A percentile compares a stretch with the other conserved stretches of the same genome.
Evolutionary conservation across 1,140 invertebrate genomes (phyloP).

Genomic region (Drosophila nannoptera): DNA sequence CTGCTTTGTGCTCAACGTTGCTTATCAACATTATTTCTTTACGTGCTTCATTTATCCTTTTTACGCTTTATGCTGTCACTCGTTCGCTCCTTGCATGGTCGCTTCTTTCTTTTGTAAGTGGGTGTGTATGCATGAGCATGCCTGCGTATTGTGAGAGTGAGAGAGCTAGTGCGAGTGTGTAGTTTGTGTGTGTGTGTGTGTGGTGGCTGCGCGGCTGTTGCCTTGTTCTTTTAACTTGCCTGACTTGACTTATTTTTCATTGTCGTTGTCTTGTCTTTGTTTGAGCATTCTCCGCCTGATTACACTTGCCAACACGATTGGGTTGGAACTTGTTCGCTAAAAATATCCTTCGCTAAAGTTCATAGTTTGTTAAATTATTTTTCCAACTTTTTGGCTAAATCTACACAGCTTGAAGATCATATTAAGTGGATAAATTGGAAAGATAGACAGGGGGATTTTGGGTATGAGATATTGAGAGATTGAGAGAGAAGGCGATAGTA

Average conservation of each 20-base stretch:
- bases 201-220: constrained; percentile 31
- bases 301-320: constrained; percentile 72
- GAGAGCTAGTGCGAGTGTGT: background rate
- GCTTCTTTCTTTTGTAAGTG: constrained; percentile 34
- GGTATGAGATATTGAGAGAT: background rate
- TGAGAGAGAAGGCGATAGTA: too few relatives aligned
- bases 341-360: constrained; percentile 28
- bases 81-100: constrained; percentile 33
- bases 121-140: constrained; percentile 9
- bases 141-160: constrained; percentile 1
- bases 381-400: background rate
- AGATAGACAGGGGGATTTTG: background rate
- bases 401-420: background rate
- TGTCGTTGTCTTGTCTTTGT: constrained; percentile 67
- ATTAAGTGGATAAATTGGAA: background rate
- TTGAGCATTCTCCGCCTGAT: constrained; percentile 62
- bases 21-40: constrained; percentile 56
- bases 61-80: constrained; percentile 63
- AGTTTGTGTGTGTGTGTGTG: constrained; percentile 7
- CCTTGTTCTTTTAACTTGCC: constrained; percentile 36
- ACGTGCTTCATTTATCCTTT: constrained; percentile 65
- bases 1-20: constrained; percentile 41
- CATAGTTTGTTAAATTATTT: constrained; percentile 8
- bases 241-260: constrained; percentile 73
- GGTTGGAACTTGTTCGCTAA: constrained; percentile 32